These are phyloP conservation scores for Harpegnathos saltator DNA, from an alignment of 1,140 invertebrate genomes.

Conservation along the genomic window DNA sequence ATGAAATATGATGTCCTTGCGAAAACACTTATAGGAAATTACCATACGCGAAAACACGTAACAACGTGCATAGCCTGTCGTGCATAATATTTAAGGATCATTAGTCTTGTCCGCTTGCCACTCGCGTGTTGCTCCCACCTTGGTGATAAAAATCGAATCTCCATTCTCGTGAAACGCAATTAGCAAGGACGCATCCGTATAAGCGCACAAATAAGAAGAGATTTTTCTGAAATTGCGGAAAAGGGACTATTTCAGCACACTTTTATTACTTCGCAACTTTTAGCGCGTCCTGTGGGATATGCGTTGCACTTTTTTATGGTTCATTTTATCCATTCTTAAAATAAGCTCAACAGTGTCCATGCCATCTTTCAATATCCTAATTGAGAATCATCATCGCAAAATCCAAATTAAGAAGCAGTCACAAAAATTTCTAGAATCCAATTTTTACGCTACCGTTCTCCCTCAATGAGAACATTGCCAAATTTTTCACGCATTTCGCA, in stretches of 20 bases:
- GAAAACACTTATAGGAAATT: slow-evolving; percentile 27
- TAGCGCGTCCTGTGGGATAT: neutral
- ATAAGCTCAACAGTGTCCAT: neutral
- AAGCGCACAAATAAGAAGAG: no score
- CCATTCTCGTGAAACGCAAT: no score
- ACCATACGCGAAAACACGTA: neutral
- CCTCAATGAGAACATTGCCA: neutral
- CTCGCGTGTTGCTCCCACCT: neutral
- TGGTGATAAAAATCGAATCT: neutral
- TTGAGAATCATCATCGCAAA: neutral
- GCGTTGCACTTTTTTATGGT: neutral
- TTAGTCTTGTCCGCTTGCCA: slow-evolving; percentile 16
- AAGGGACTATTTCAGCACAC: no score
- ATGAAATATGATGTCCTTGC: neutral
- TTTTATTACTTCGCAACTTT: neutral
- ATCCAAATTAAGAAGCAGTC: neutral
- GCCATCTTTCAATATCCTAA: neutral
- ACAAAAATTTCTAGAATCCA: neutral
- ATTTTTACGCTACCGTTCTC: neutral
- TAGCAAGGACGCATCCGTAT: no score
- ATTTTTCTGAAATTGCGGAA: no score
- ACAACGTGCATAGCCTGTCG: neutral
- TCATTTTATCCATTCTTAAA: neutral
- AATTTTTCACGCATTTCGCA: neutral
- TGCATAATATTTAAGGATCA: slow-evolving; percentile 19